A percentile compares a stretch with the other conserved stretches of the same genome.
These are phyloP conservation scores for Anas bahamensis DNA, from an alignment of 2,797 vertebrate species.

Conservation along the genomic window DNA sequence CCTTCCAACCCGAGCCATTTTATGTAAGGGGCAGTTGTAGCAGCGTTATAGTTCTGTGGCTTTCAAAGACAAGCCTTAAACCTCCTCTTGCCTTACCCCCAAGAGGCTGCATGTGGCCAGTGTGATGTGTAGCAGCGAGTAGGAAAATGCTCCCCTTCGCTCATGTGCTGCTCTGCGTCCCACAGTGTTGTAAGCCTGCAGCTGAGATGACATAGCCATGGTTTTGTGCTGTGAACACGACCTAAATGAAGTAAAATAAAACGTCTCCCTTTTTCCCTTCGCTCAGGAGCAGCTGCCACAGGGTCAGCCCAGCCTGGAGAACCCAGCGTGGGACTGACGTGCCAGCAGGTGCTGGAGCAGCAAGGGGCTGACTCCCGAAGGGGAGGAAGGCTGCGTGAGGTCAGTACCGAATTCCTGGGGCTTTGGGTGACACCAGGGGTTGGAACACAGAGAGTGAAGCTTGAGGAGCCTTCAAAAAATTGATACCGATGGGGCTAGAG, in stretches of 20 bases:
- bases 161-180: not conserved
- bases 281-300: not conserved
- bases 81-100: not conserved
- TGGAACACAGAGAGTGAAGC: not conserved
- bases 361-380: not conserved
- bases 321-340: not conserved
- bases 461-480: not conserved
- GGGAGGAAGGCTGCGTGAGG: not conserved
- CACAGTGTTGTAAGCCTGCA: not conserved
- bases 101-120: not conserved
- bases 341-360: not conserved
- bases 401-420: not conserved
- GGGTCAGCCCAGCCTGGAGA: not conserved
- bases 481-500: not conserved
- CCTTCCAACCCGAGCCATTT: no score
- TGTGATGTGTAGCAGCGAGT: not conserved
- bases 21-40: not conserved
- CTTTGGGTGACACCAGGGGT: not conserved
- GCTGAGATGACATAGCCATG: not conserved
- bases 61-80: not conserved
- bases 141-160: not conserved
- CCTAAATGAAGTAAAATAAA: not conserved
- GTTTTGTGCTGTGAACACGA: not conserved
- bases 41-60: not conserved
- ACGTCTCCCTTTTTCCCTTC: not conserved